phyloP scores from a whole-genome alignment of 1,140 invertebrate genomes.

The Hylaeus anthracinus region DNA sequence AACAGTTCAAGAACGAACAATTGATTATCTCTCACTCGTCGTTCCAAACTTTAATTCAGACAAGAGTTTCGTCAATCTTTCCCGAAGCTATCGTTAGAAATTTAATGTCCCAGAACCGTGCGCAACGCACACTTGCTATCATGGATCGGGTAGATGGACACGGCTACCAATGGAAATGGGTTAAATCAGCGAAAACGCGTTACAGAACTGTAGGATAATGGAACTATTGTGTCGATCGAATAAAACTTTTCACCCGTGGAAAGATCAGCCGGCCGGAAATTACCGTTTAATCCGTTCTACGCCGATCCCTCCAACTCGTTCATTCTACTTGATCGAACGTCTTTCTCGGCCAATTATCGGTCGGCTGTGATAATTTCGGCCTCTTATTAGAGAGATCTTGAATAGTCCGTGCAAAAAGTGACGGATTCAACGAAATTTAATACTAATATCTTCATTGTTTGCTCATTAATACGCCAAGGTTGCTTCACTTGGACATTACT shows the following conservation, averaged over 20 bases:
- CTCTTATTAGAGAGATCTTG: neutral
- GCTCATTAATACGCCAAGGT: no score
- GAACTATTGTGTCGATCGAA: constrained; percentile 52
- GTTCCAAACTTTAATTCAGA: no score
- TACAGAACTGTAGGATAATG: constrained; percentile 35
- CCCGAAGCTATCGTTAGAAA: neutral
- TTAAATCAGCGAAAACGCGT: constrained; percentile 49
- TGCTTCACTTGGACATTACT: no score
- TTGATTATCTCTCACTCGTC: no score
- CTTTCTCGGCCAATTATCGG: constrained; percentile 9
- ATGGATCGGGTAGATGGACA: neutral
- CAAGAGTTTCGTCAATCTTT: no score
- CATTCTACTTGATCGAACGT: constrained; percentile 7
- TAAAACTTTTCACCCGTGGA: constrained; percentile 40
- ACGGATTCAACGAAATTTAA: neutral
- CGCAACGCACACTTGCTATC: neutral
- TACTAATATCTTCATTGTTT: no score
- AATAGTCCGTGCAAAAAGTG: neutral
- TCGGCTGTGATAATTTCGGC: neutral
- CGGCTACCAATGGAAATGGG: constrained; percentile 35
- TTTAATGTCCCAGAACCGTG: neutral
- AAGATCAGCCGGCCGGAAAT: constrained; percentile 60
- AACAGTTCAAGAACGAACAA: no score
- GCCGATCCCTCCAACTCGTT: neutral
- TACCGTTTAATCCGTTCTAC: constrained; percentile 66